Percentiles rank a stretch among this genome's conserved stretches.
Conservation (phyloP, 2,113 vertebrate genomes). For the Ascaphus truei region DNA sequence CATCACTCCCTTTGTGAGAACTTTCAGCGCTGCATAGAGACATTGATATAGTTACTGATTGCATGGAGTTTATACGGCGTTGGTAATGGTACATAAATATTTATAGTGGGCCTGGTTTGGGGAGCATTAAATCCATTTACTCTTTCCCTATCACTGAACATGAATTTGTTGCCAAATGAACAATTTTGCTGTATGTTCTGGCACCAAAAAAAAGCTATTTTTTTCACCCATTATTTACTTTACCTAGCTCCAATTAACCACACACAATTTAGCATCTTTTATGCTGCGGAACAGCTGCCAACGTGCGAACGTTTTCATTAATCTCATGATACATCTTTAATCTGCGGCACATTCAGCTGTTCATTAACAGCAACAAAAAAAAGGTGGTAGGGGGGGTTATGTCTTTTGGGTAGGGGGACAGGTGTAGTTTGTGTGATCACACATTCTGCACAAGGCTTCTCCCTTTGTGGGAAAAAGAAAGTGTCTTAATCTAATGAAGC, state of each 20-base stretch:
- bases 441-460: neutral
- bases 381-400: neutral
- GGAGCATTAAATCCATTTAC: too few species aligned
- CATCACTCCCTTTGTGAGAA: too few species aligned
- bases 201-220: neutral
- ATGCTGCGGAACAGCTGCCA: conserved; percentile 14
- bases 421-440: conserved; percentile 4
- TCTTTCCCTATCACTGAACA: too few species aligned
- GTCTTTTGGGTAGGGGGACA: neutral
- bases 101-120: too few species aligned
- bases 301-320: conserved; percentile 1
- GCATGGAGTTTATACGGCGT: too few species aligned
- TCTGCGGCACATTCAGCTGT: conserved; percentile 13
- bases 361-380: neutral
- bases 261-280: conserved; percentile 20
- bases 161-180: too few species aligned
- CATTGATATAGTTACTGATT: too few species aligned
- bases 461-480: neutral
- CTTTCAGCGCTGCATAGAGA: too few species aligned
- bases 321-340: conserved; percentile 1
- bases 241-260: neutral
- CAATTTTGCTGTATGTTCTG: too few species aligned
- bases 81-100: too few species aligned
- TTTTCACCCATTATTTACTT: conserved; percentile 33
- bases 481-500: neutral